phyloP scores from a whole-genome alignment of 1,140 invertebrate genomes.

The Papilio machaon region DNA sequence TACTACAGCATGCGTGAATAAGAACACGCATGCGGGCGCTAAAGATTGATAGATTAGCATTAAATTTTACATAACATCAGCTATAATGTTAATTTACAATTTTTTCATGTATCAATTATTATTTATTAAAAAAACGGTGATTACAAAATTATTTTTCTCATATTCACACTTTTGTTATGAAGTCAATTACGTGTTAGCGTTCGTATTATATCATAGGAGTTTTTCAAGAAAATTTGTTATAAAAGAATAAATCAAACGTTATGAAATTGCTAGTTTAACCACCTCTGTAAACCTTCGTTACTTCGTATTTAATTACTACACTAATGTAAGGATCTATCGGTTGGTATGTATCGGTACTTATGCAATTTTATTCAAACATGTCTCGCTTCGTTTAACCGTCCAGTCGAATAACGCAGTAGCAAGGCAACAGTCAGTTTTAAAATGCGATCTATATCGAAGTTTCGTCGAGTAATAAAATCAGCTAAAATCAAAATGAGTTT shows the following conservation, averaged over 20 bases:
- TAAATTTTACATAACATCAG: not conserved
- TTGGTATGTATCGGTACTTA: conserved; percentile 22
- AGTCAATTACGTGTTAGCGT: not conserved
- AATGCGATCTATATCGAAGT: conserved; percentile 14
- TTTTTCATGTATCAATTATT: too few species aligned
- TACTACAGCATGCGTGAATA: too few species aligned
- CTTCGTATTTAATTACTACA: not conserved
- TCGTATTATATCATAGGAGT: not conserved
- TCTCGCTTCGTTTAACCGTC: conserved; percentile 31
- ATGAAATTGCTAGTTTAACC: not conserved
- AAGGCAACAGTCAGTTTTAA: not conserved
- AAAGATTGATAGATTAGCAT: too few species aligned
- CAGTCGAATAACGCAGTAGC: conserved; percentile 14
- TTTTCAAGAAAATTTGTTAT: not conserved
- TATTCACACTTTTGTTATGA: not conserved
- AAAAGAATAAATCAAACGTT: not conserved
- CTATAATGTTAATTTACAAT: not conserved
- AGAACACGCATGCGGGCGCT: too few species aligned
- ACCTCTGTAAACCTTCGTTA: not conserved
- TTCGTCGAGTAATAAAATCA: conserved; percentile 17
- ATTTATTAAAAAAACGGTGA: not conserved
- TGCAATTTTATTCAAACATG: conserved; percentile 31
- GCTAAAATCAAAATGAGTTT: conserved; percentile 28
- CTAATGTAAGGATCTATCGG: not conserved
- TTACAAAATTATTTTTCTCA: not conserved